Evolutionary conservation across 2,888 invertebrate species (phyloP), one percentile per base, ranked within the genome.

Genomic region (Epinotia ramella): DNA sequence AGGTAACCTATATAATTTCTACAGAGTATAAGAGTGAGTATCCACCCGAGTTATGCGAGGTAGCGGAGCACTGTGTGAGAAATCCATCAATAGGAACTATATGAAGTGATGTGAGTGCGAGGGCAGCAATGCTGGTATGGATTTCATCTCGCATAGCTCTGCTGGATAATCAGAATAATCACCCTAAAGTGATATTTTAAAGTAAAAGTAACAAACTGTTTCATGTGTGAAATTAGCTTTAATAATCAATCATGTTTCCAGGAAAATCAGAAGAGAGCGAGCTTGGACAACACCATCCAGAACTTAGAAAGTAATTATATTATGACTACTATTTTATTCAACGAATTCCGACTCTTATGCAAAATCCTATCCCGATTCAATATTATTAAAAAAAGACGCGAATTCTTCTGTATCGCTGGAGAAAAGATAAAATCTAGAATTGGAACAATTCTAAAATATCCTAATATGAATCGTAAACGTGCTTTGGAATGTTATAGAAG

Each of bases 231-330:
- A 40, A 40, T 0, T 9, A 9, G 40, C 20, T 24, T 65, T 3
- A 24, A 44, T 6, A 46, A 24, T 65, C 12, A 46, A 6, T 20
- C 0, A 53, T 67, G 56, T 18, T 67, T 67, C 5, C 66, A 67
- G 66, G 13, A 67, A 33, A n/a, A 33, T 18, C 18, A 28, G 11
- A 56, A 33, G 16, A 16, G 11, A 33, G 33, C 2, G 33, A 56
- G n/a, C 16, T 11, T 12, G 18, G 66, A n/a, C 18, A 28, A 13
- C 18, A 11, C 56, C 3, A n/a, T 18, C n/a, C 9, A 6, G 16
- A 20, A 13, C 44, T 13, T 49, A 7, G 16, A 66, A 66, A 53
- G 66, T 67, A 66, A 66, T n/a, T 67, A 67, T 56, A 65, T 65
- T 13, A 49, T 46, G 6, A 46, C 44, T 13, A 20, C 44, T 13